Evolutionary conservation across 2,888 invertebrate genomes (phyloP), one percentile per base, ranked within the genome.

Genomic region (Lithosia quadra): DNA sequence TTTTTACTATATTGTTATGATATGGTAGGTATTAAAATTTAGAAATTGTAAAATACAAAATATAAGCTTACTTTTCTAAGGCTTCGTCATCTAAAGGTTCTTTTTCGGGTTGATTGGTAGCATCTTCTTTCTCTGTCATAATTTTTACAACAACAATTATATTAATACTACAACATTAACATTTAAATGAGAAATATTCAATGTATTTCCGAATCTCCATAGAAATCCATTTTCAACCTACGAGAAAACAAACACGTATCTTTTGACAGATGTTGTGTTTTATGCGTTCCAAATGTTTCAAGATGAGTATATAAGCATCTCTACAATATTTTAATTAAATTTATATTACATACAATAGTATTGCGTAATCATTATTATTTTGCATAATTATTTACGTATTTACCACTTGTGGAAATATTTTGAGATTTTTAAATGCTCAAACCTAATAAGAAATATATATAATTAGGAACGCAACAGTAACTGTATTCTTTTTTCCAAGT

Each of bases 91-190:
- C 92, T 92, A 95, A 71, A 81, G 89, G 89, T 86, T 93, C 89
- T 86, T 89, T 90, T 85, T 90, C 90, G 66, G 93, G 88, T 88
- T 91, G 87, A 86, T 92, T 90, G 81, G 86, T 86, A 85, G 73
- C 89, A 88, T 91, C 92, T 91, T 94, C 92, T 83, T 91, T 92
- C 82, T 94, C 93, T 88, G 94, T 92, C 94, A 95, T 95, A 95
- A 91, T 93, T 95, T 90, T 83, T 75, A 83, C 75, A 75, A 88
- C 75, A 72, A 69, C 72, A 72, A 74, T 69, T 71, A 74, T 76
- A 58, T 69, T 67, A 71, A 69, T 74, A 71, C 61, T 76, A 79
- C 73, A 67, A 73, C 73, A 70, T 73, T 74, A 76, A 70, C 69
- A 69, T 71, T 69, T 66, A 70, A 70, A 67, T 70, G 66, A 21